Conservation (phyloP, 2,113 vertebrate species). For the Colossoma macropomum region DNA sequence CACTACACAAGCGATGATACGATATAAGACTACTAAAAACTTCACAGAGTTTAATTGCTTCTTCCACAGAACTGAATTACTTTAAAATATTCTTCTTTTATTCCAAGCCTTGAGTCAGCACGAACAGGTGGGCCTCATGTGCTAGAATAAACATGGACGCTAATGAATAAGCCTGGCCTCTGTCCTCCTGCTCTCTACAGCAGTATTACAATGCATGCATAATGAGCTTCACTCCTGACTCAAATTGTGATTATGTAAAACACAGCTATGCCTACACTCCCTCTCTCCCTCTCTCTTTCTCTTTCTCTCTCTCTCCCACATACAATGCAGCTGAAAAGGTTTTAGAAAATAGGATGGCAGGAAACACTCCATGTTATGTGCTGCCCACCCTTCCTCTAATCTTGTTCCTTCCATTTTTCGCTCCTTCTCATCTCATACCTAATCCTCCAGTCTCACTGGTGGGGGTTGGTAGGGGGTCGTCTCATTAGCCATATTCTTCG, state of each 20-base stretch:
- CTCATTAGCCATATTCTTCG: conserved; percentile 32
- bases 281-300: conserved; percentile 12
- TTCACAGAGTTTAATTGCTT: background rate
- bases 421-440: background rate
- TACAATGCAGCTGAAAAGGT: background rate
- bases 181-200: conserved; percentile 9
- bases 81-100: background rate
- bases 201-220: conserved; percentile 2
- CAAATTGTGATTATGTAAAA: conserved; percentile 32
- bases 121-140: conserved; percentile 8
- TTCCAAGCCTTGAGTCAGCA: background rate
- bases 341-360: conserved; percentile 15
- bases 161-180: background rate
- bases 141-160: conserved; percentile 14
- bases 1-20: background rate
- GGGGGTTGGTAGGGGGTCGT: background rate
- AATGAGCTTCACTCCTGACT: conserved; percentile 33
- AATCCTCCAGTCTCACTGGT: background rate
- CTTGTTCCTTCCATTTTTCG: background rate
- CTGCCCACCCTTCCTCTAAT: background rate
- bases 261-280: background rate
- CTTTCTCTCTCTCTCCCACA: conserved; percentile 20
- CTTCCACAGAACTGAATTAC: background rate
- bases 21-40: background rate
- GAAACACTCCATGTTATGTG: background rate